Conservation (phyloP, 2,113 vertebrate species). For the Phocoena phocoena region DNA sequence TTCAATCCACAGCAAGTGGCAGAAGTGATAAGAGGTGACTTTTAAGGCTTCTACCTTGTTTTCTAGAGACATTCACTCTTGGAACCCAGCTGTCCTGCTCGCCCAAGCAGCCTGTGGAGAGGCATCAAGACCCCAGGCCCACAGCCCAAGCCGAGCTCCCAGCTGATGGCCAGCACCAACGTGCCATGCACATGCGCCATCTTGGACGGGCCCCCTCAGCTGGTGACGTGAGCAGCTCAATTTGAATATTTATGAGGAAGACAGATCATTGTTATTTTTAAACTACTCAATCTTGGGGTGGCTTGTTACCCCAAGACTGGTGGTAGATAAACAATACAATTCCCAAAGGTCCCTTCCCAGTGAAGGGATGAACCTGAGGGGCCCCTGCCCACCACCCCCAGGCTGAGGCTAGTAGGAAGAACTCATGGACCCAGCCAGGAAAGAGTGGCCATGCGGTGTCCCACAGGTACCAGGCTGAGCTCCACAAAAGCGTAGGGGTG, state of each 20-base stretch:
- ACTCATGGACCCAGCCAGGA: not conserved
- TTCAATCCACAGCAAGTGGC: accelerated
- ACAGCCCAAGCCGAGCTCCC: not conserved
- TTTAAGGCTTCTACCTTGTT: not conserved
- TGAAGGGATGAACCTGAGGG: not conserved
- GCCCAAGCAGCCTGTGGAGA: not conserved
- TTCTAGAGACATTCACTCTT: not conserved
- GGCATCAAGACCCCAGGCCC: not conserved
- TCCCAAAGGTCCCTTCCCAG: not conserved
- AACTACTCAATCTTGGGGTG: not conserved
- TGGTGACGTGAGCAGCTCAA: not conserved
- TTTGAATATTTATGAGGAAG: not conserved
- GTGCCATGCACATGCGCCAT: accelerated
- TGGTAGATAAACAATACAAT: not conserved
- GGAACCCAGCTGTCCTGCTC: not conserved
- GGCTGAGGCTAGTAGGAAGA: not conserved
- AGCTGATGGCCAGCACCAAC: not conserved
- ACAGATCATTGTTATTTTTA: not conserved
- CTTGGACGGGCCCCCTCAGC: not conserved
- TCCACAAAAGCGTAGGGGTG: not conserved
- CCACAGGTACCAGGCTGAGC: not conserved
- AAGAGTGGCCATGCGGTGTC: not conserved
- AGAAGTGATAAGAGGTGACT: not conserved
- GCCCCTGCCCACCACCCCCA: not conserved
- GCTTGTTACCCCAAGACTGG: not conserved